These are phyloP conservation scores for Epirrhoe tristata DNA, from an alignment of 2,888 invertebrate genomes.

Conservation along the genomic window DNA sequence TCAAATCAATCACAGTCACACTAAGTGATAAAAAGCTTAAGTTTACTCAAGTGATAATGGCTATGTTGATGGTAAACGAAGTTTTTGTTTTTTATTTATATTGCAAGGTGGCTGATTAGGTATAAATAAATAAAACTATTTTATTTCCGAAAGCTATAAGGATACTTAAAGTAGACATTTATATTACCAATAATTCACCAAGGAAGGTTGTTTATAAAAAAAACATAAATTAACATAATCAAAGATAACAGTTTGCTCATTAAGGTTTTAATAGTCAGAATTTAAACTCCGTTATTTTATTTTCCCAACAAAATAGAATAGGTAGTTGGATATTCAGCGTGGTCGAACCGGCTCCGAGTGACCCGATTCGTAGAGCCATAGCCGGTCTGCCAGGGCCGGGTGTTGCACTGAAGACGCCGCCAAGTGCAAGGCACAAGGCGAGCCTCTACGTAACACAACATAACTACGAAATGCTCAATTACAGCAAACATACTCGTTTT, in stretches of 20 bases:
- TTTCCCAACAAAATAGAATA: conserved; percentile 25
- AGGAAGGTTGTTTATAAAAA: background rate
- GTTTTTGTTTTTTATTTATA: too few relatives aligned
- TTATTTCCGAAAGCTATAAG: too few relatives aligned
- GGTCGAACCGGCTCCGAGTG: conserved; percentile 41
- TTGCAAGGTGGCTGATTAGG: too few relatives aligned
- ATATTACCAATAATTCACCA: background rate
- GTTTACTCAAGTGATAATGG: too few relatives aligned
- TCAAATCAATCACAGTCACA: too few relatives aligned
- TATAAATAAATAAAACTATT: too few relatives aligned
- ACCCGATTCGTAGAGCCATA: conserved; percentile 37
- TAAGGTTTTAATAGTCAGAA: conserved; percentile 9
- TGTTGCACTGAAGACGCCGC: conserved; percentile 74
- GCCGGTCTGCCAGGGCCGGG: conserved; percentile 54
- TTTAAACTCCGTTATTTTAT: conserved; percentile 30
- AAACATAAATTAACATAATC: conserved; percentile 1
- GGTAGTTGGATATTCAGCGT: conserved; percentile 18
- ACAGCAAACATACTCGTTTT: conserved; percentile 36
- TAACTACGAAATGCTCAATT: conserved; percentile 55
- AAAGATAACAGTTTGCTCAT: background rate
- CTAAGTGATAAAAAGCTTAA: too few relatives aligned
- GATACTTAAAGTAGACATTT: too few relatives aligned
- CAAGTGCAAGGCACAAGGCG: conserved; percentile 53
- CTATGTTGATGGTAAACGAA: too few relatives aligned
- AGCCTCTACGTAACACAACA: conserved; percentile 64